A percentile compares a stretch with the other conserved stretches of the same genome.
These are phyloP conservation scores for Anthonomus grandis DNA, from an alignment of 1,140 invertebrate species.

Conservation along the genomic window DNA sequence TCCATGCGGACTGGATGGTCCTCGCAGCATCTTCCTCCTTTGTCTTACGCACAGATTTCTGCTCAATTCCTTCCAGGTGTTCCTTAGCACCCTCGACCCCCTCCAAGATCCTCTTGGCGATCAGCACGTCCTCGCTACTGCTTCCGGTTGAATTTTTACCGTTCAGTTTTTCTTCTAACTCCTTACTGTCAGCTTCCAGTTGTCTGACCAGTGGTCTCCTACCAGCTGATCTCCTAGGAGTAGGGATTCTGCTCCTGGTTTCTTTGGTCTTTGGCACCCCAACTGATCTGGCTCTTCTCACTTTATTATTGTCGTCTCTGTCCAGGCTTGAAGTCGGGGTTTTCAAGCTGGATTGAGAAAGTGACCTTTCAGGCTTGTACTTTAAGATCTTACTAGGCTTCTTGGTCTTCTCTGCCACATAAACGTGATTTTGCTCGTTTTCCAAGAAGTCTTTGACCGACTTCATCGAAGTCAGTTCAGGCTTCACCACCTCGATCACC, in stretches of 20 bases:
- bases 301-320: neutral
- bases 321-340: neutral
- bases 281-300: conserved; percentile 15
- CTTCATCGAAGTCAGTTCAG: neutral
- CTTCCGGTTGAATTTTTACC: neutral
- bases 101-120: conserved; percentile 6
- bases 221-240: conserved; percentile 13
- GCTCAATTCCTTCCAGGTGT: neutral
- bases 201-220: conserved; percentile 16
- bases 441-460: neutral
- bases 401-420: neutral
- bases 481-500: conserved; percentile 9
- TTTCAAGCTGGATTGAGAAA: conserved; percentile 6
- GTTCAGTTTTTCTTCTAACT: conserved; percentile 14
- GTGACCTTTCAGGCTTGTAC: conserved; percentile 2
- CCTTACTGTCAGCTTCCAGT: conserved; percentile 15
- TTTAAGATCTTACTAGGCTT: neutral
- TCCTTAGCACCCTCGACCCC: neutral
- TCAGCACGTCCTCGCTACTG: neutral
- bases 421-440: conserved; percentile 5
- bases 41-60: neutral
- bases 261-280: conserved; percentile 5
- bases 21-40: neutral
- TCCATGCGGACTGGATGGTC: neutral
- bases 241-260: conserved; percentile 10